Base-by-base conservation (phyloP, 2,888 invertebrate genomes). In the Matsumyia berberina region DNA sequence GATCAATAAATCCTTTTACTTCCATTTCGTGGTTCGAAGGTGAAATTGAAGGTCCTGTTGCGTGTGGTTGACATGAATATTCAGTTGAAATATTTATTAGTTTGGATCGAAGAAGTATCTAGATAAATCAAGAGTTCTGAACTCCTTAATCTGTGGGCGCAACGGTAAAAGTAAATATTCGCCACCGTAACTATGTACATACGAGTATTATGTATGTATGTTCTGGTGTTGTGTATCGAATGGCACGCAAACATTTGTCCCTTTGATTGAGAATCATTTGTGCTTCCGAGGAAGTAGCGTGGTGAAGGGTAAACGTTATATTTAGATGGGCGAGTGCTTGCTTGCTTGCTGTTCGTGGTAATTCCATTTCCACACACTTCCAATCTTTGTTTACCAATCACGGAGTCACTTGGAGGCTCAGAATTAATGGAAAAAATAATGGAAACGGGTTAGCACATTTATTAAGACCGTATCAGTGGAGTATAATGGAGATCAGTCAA, bases 171-270 rank as follows among this genome's bases (percentile, higher is more conserved):
- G 42, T 15, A 15, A 42, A 17, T 42, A 42, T 15, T 15, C 12
- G 12, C 15, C 12, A 39, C 12, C 12, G 35, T 4, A 24, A n/a
- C n/a, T n/a, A n/a, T n/a, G n/a, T n/a, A n/a, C n/a, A n/a, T n/a
- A n/a, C n/a, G n/a, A n/a, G n/a, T n/a, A n/a, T n/a, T n/a, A n/a
- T n/a, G 11, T 37, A 9, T 2, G 24, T n/a, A 7, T 12, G 9
- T 8, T 29, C n/a, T n/a, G 11, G 9, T 24, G 2, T 49, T 24
- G 49, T 24, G 24, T 49, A 24, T 49, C 29, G 9, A 51, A 12
- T 9, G 31, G 31, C 29, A 51, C 12, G 51, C 29, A 51, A 31
- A 51, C 51, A 31, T 51, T 51, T 51, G 5, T 29, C 8, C 11
- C 8, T 8, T 0, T 31, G 51, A 51, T 51, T 31, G 8, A 12